Evolutionary conservation across 2,888 invertebrate genomes (phyloP).

Genomic region (Perizoma flavofasciatum): DNA sequence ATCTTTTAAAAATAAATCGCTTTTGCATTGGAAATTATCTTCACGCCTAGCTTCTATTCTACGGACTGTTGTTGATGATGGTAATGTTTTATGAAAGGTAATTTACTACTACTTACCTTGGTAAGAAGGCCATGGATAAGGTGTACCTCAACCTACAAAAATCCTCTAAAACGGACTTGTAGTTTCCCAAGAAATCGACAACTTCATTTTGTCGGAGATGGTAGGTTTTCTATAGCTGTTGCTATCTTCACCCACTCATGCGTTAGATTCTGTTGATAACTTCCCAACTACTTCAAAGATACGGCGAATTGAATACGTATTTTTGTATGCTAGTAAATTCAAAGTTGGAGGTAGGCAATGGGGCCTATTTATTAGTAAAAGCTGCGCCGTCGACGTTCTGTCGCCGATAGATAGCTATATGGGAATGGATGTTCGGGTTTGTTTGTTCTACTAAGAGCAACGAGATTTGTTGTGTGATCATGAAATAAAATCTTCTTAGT

Average conservation of each 20-base stretch:
- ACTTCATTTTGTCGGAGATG: too few relatives aligned
- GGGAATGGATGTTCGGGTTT: constrained; percentile 50
- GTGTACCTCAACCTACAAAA: too few relatives aligned
- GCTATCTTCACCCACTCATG: background rate
- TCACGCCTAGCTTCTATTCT: too few relatives aligned
- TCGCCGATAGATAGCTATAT: constrained; percentile 45
- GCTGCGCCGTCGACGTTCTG: constrained; percentile 42
- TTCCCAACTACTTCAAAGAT: background rate
- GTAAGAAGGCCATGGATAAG: too few relatives aligned
- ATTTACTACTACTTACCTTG: too few relatives aligned
- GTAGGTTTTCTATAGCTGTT: too few relatives aligned
- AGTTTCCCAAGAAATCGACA: too few relatives aligned
- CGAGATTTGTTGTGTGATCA: constrained; percentile 38
- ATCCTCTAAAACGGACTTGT: too few relatives aligned
- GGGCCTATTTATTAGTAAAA: constrained; percentile 35
- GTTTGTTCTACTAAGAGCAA: constrained; percentile 61
- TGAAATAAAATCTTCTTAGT: constrained; percentile 6
- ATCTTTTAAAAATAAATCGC: too few relatives aligned
- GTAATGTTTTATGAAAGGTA: too few relatives aligned
- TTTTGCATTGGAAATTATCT: too few relatives aligned
- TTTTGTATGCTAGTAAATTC: constrained; percentile 18
- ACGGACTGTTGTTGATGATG: too few relatives aligned
- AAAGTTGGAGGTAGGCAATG: constrained; percentile 29
- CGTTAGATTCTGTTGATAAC: background rate
- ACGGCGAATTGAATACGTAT: constrained; percentile 16